Base-by-base conservation (phyloP, 2,113 vertebrate species). In the Dascyllus trimaculatus region DNA sequence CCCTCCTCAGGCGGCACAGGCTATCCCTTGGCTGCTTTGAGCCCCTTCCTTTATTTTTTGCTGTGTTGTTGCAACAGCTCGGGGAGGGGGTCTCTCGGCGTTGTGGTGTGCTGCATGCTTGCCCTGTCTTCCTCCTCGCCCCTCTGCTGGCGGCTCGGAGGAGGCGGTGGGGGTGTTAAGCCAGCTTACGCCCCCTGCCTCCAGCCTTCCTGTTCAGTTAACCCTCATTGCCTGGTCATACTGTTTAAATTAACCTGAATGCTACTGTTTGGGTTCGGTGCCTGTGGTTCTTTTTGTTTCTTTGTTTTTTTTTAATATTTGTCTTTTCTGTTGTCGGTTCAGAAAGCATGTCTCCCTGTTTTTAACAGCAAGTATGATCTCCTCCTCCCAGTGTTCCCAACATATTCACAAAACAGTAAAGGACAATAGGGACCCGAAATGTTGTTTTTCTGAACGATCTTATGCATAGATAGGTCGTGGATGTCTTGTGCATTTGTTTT, bases 111-210 rank as follows among this genome's bases (percentile, higher is more conserved):
- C 89, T 92, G 92, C 91, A 91, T 93, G 93, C 93, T 94, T 92
- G 92, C 93, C 92, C 93, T 93, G 92, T 90, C 92, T 90, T 89
- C 91, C 91, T 94, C 91, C 86, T 87, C 61, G 69, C 80, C 84
- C 70, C 82, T 75, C 85, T 69, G 86, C 82, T 86, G 88, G 81
- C 73, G 51, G 73, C 54, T 75, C 29, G 14, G 70, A 54, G 60
- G 22, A 72, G 71, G 66, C 48, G 70, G 60, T 17, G 61, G 51
- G 29, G 73, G 69, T 19, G 74, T 65, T 22, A 22, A 68, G 70
- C 73, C 78, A 49, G 65, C 71, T 78, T 71, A 63, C 38, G 11
- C 19, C n/a, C 11, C n/a, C 53, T 10, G 11, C 58, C 26, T 35
- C 62, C 65, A 4, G 35, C 76, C 80, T 87, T 75, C 84, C 75